Base-by-base conservation (phyloP, 2,113 vertebrate species). In the Thryonomys swinderianus region DNA sequence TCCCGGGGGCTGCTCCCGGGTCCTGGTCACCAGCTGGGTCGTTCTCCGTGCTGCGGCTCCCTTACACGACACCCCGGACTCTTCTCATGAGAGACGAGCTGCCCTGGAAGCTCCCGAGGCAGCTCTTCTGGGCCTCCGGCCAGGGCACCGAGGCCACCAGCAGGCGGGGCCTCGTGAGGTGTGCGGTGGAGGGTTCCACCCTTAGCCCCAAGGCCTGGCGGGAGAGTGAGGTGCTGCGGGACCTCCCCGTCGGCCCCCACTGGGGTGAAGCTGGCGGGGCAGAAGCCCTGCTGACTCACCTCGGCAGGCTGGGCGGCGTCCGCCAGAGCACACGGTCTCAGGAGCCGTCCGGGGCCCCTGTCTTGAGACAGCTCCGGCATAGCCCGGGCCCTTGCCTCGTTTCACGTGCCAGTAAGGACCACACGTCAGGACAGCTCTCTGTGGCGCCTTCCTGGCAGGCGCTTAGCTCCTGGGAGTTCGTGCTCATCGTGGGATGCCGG, bases 341-440 rank as follows among this genome's bases (percentile, higher is more conserved):
- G 40, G 71, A 32, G 45, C 78, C 45, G 40, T 4, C 51, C 3
- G 3, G n/a, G 42, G 8, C 2, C 0, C n/a, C 25, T 7, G 0
- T 11, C 11, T 20, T 0, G n/a, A 74, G 59, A 25, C 16, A 51
- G 21, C 27, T 51, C 13, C 2, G 71, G 64, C 42, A 18, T 16
- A 25, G 7, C 34, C 5, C 17, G 64, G 53, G n/a, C 66, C 67
- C 37, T 81, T 80, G 20, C 37, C n/a, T 20, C 48, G n/a, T 34
- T 23, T 51, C 2, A 0, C 25, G 2, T 13, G n/a, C 51, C 10
- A 34, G 23, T 18, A 25, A 40, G 71, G 57, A 11, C 45, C 53
- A 67, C 51, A 18, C 3, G 1, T 55, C 53, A 62, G 71, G 34
- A 5, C 5, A 17, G 5, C 37, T 55, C 4, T 20, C 4, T 23